Base-by-base conservation (phyloP, 2,113 vertebrate genomes). In the Mugil cephalus region DNA sequence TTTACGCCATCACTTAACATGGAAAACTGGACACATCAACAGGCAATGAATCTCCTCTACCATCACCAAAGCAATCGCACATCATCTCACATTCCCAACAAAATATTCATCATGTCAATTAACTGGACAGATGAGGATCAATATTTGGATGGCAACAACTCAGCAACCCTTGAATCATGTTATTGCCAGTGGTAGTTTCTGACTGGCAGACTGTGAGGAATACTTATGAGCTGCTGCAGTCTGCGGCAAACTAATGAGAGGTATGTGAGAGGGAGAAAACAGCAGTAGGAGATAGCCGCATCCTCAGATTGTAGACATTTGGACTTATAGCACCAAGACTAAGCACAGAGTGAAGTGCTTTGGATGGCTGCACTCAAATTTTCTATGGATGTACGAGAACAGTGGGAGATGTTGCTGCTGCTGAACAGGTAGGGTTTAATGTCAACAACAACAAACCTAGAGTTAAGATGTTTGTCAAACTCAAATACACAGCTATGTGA, bases 211-310 rank as follows among this genome's bases (percentile, higher is more conserved):
- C 47, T 61, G 56, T 53, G 54, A n/a, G 48, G 55, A 63, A 74
- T 71, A 38, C 15, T 55, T 36, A 42, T 53, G 72, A 64, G 60
- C 56, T 53, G 42, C 74, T 54, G 11, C 21, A 60, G 53, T 69
- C 21, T 69, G 69, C 40, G 54, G 54, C 24, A 61, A 64, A 71
- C 43, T 67, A 77, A 77, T 68, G 67, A 89, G 79, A 42, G 11
- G 55, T 51, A 14, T 75, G 53, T 61, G 65, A 76, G 58, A 13
- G 61, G 60, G 60, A 58, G 10, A 64, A 71, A 76, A 76, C 45
- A 69, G 51, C 79, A 75, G 69, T 54, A 85, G 51, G 76, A 73
- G 82, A 84, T 68, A 60, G 71, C 71, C n/a, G 56, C 77, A 71
- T 77, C 79, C 35, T 78, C 73, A 74, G 42, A 83, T 21, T 75